Evolutionary conservation across 2,888 invertebrate genomes (phyloP), one percentile per base, ranked within the genome.

Genomic region (Rhingia campestris): DNA sequence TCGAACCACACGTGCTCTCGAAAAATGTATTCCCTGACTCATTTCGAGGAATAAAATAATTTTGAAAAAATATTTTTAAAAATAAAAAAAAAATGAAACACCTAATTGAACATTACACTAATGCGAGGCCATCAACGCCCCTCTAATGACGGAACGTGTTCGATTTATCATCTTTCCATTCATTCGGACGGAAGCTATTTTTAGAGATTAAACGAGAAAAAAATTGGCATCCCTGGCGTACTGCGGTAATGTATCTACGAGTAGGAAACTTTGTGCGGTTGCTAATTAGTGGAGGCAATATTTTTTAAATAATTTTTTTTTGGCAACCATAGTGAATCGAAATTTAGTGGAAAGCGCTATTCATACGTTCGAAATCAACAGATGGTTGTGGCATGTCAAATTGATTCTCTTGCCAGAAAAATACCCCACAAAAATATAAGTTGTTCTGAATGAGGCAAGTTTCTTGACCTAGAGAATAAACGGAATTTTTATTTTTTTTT

Each of bases 61-160:
- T 41, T 37, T 14, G 12, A 41, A 33, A 49, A 3, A 22, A 49
- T 9, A 30, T 22, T 10, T 9, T 10, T 39, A 3, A 9, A 49
- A 49, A 43, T 3, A 43, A 22, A 10, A 30, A 30, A 10, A 49
- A 49, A 30, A 9, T 10, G 30, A 10, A 63, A 10, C 33, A 33
- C 61, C 43, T 59, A 61, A 61, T 76, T 59, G 14, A 59, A 70
- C 51, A 59, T 70, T 51, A 70, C 51, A 41, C 59, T 70, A 72
- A 61, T 61, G 53, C 22, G 51, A 61, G 41, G 53, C 43, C 51
- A 61, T 49, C 47, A 70, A 58, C 47, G 58, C 59, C 49, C 45
- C 35, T 54, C 54, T 49, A 33, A 70, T 59, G 70, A 70, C 33
- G 32, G 30, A 54, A 69, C 61, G 61, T 69, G 61, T 7, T 45